Conservation (phyloP, 1,140 invertebrate species). For the Trigoniulus corallinus region DNA sequence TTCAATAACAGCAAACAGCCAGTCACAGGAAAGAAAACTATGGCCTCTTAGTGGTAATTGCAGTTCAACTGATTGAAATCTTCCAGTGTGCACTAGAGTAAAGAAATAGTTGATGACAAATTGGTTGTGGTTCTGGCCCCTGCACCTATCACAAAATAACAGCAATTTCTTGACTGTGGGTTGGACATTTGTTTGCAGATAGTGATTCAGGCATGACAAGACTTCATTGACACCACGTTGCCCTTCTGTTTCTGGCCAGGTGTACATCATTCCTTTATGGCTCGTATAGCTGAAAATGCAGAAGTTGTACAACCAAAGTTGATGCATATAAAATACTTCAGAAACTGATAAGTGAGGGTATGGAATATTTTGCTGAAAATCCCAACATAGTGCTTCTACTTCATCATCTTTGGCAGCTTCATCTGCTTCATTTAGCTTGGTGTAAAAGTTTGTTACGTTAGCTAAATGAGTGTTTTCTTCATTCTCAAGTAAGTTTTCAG, state of each 20-base stretch:
- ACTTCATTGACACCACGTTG: background rate
- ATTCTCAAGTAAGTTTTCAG: no score
- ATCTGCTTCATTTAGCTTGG: no score
- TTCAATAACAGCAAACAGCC: no score
- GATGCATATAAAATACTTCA: background rate
- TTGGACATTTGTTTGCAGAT: background rate
- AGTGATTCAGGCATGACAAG: background rate
- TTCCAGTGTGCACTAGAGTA: background rate
- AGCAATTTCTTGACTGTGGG: background rate
- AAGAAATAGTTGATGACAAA: background rate
- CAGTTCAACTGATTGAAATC: background rate
- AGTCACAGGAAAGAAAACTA: background rate
- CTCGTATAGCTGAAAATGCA: background rate
- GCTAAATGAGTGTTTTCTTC: no score
- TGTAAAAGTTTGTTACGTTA: no score
- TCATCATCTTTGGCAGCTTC: background rate
- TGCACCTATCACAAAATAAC: background rate
- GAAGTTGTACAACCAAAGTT: conserved; percentile 1
- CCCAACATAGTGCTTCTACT: conserved; percentile 1
- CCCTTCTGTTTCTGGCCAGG: background rate
- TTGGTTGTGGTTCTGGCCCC: conserved; percentile 1
- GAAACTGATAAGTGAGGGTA: background rate
- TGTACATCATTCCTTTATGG: background rate
- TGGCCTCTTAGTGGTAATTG: background rate
- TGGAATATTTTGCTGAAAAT: background rate